These are phyloP conservation scores for Marronus borbonicus DNA, from an alignment of 2,888 invertebrate species.

Conservation along the genomic window DNA sequence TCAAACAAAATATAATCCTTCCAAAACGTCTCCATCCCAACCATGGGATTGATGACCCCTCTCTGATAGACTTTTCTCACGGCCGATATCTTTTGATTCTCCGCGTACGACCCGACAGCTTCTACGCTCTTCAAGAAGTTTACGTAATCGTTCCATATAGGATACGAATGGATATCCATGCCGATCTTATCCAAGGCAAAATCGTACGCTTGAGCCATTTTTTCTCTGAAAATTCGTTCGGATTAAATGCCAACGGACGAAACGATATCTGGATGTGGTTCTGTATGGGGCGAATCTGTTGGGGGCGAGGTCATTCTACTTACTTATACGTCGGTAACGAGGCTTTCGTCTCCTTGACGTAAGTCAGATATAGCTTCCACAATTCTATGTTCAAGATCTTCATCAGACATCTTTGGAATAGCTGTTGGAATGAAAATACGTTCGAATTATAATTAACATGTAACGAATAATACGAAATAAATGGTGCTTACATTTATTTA, in stretches of 20 bases:
- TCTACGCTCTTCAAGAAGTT: constrained; percentile 96
- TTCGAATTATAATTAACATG: neutral
- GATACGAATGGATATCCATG: constrained; percentile 96
- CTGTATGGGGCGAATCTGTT: neutral
- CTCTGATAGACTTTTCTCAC: constrained; percentile 97
- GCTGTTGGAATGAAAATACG: constrained; percentile 71
- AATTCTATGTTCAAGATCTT: constrained; percentile 99
- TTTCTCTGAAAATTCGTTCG: constrained; percentile 80
- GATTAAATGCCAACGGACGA: neutral
- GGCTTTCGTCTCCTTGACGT: constrained; percentile 98
- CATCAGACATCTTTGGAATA: constrained; percentile 98
- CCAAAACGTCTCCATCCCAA: constrained; percentile 96
- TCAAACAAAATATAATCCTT: constrained; percentile 99
- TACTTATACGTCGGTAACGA: constrained; percentile 94
- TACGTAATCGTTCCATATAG: constrained; percentile 98
- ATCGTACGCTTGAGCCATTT: constrained; percentile 99
- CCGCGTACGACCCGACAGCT: constrained; percentile 98
- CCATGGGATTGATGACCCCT: constrained; percentile 96
- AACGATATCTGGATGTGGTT: neutral
- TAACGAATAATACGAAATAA: neutral
- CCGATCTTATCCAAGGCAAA: constrained; percentile 99
- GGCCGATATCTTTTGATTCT: constrained; percentile 99
- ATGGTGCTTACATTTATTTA: too few relatives aligned
- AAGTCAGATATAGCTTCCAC: constrained; percentile 97
- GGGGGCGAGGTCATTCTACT: constrained; percentile 71